These are phyloP conservation scores for Bradypodion ventrale DNA, from an alignment of 2,797 vertebrate species.

Conservation along the genomic window DNA sequence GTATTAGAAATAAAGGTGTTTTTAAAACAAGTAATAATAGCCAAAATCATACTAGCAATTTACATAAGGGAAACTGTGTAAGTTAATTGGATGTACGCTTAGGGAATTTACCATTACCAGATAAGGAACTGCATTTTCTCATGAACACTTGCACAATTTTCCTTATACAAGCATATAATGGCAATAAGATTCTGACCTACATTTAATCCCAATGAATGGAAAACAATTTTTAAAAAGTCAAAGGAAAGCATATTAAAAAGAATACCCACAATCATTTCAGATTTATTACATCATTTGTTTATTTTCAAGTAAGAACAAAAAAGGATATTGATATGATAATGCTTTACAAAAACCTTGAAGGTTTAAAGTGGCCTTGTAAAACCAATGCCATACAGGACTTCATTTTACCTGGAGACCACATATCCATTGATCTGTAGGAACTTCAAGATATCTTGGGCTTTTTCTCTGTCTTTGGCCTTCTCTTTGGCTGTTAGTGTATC, in stretches of 20 bases:
- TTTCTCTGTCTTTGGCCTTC: conserved; percentile 92
- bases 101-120: too few species aligned
- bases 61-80: too few species aligned
- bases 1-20: neutral
- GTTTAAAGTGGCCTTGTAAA: too few species aligned
- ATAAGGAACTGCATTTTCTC: too few species aligned
- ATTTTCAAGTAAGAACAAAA: neutral
- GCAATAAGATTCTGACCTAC: too few species aligned
- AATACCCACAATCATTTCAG: neutral
- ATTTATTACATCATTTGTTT: neutral
- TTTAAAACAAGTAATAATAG: too few species aligned
- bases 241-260: neutral
- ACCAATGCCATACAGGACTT: too few species aligned
- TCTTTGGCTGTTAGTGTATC: conserved; percentile 96
- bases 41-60: too few species aligned
- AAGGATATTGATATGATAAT: neutral
- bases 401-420: conserved; percentile 85
- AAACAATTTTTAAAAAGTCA: neutral
- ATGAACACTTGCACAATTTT: too few species aligned
- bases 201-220: neutral
- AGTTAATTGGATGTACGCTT: too few species aligned
- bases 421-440: conserved; percentile 96
- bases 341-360: neutral
- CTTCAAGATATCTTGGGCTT: conserved; percentile 94
- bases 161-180: too few species aligned